A percentile compares a stretch with the other conserved stretches of the same genome.
Conservation (phyloP, 2,113 vertebrate species). For the Nibea albiflora region DNA sequence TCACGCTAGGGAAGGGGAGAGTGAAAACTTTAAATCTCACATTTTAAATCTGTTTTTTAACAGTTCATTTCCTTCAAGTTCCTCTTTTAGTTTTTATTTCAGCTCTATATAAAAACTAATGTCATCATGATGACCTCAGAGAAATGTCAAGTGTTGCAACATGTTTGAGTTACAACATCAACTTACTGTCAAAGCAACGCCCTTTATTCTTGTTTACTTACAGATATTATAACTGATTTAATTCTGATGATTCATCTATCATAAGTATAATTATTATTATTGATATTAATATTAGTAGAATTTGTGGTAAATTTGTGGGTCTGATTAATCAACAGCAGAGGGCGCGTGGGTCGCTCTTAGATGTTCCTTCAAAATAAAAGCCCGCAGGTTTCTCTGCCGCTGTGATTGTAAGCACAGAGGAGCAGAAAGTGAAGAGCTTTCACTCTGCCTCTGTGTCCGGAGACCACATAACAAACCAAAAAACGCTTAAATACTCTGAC, state of each 20-base stretch:
- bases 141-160: too few species aligned
- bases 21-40: too few species aligned
- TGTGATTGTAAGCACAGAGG: constrained; percentile 38
- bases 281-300: too few species aligned
- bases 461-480: not conserved
- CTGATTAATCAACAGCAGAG: constrained; percentile 19
- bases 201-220: not conserved
- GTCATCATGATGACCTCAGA: too few species aligned
- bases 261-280: not conserved
- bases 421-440: not conserved
- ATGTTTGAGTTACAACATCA: not conserved
- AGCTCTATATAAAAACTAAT: too few species aligned
- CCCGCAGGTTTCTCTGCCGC: constrained; percentile 1
- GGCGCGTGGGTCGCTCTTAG: constrained; percentile 9
- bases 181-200: not conserved
- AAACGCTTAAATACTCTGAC: not conserved
- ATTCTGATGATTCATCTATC: not conserved
- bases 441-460: constrained; percentile 37
- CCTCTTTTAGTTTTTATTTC: constrained; percentile 17
- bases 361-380: constrained; percentile 50
- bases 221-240: not conserved
- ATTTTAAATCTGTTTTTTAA: not conserved
- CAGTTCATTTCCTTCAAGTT: not conserved
- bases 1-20: too few species aligned
- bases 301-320: not conserved